Evolutionary conservation across 2,113 vertebrate genomes (phyloP).

Genomic region (Pelusios castaneus): DNA sequence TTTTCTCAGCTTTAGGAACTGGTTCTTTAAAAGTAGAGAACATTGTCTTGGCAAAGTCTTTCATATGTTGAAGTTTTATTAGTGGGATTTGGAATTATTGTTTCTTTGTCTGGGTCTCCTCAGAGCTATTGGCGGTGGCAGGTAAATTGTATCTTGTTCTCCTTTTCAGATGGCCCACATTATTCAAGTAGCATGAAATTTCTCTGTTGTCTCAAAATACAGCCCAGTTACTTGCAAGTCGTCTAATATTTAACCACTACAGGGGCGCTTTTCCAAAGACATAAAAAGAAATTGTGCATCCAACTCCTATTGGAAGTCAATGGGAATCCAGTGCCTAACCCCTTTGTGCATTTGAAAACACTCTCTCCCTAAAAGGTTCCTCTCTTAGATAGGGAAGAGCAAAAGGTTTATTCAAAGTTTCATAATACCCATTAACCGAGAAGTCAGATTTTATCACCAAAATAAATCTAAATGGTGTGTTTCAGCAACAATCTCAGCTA

Average conservation of each 20-base stretch:
- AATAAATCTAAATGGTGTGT: background rate
- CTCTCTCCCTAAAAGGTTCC: background rate
- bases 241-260: background rate
- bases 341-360: background rate
- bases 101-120: constrained; percentile 24
- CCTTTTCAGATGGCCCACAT: background rate
- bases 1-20: background rate
- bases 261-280: background rate
- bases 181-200: background rate
- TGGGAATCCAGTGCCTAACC: background rate
- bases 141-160: background rate
- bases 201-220: background rate
- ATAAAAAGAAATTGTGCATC: background rate
- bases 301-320: background rate
- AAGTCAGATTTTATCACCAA: background rate
- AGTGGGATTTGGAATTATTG: constrained; percentile 54
- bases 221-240: background rate
- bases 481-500: background rate
- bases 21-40: background rate
- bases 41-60: constrained; percentile 8
- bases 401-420: background rate
- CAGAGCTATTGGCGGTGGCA: background rate
- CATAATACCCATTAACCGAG: background rate
- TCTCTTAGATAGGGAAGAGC: background rate
- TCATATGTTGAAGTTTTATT: constrained; percentile 55